A percentile compares a stretch with the other conserved stretches of the same genome.
Conservation (phyloP, 2,888 invertebrate genomes). For the Nephrotoma guestfalica region DNA sequence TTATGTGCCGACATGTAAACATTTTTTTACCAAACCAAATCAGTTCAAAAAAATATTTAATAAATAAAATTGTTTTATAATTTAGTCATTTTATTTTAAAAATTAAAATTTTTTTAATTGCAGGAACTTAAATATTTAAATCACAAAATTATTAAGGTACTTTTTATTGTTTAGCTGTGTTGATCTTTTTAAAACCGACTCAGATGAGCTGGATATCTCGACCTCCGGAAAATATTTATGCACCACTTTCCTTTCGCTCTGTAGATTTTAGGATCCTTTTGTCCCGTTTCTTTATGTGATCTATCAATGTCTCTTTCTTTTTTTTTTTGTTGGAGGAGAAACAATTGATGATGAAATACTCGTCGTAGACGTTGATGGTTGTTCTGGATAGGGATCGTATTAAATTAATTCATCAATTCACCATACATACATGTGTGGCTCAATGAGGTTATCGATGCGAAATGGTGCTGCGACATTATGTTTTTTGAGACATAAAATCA, state of each 20-base stretch:
- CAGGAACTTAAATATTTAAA: too few relatives aligned
- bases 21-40: too few relatives aligned
- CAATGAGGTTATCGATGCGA: neutral
- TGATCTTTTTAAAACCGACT: too few relatives aligned
- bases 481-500: neutral
- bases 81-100: neutral
- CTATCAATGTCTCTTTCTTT: neutral
- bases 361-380: neutral
- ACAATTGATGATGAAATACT: neutral
- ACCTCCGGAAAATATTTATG: too few relatives aligned
- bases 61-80: neutral
- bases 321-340: neutral
- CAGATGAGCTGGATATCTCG: too few relatives aligned
- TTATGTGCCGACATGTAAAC: too few relatives aligned
- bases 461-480: neutral
- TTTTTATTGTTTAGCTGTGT: too few relatives aligned
- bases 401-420: neutral
- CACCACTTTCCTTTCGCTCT: neutral
- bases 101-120: too few relatives aligned
- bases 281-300: neutral
- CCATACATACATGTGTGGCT: neutral
- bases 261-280: neutral
- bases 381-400: neutral
- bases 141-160: too few relatives aligned
- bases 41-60: too few relatives aligned